phyloP scores from a whole-genome alignment of 2,888 invertebrate genomes.

The Tridacna gigas region DNA sequence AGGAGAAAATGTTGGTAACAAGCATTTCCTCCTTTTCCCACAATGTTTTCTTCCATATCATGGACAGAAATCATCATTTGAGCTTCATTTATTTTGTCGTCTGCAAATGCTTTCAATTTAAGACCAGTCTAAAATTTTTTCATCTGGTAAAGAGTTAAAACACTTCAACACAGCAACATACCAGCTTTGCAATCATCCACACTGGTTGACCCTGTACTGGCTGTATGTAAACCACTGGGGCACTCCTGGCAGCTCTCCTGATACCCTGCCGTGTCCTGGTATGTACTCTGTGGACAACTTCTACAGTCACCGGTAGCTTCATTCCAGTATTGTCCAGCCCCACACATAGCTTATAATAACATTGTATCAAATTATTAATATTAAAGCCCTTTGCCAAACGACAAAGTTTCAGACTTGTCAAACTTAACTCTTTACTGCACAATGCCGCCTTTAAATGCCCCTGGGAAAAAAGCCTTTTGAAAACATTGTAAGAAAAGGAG shows the following conservation, averaged over 20 bases:
- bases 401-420: too few species aligned
- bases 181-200: not conserved
- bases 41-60: not conserved
- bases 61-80: too few species aligned
- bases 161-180: not conserved
- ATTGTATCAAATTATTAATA: too few species aligned
- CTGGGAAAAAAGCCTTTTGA: too few species aligned
- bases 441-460: too few species aligned
- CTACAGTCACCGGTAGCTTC: not conserved
- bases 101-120: too few species aligned
- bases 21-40: constrained; percentile 18
- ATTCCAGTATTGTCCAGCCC: not conserved
- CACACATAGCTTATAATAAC: not conserved
- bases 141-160: too few species aligned
- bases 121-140: too few species aligned
- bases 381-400: too few species aligned
- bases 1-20: constrained; percentile 1
- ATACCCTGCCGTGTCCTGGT: constrained; percentile 22
- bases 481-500: not conserved
- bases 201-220: not conserved
- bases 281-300: not conserved
- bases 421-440: too few species aligned
- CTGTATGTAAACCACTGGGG: constrained; percentile 8
- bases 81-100: too few species aligned
- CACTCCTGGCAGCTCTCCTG: constrained; percentile 26